Percentiles rank a stretch among this genome's conserved stretches.
These are phyloP conservation scores for Helicoverpa armigera DNA, from an alignment of 1,140 invertebrate genomes.

Conservation along the genomic window DNA sequence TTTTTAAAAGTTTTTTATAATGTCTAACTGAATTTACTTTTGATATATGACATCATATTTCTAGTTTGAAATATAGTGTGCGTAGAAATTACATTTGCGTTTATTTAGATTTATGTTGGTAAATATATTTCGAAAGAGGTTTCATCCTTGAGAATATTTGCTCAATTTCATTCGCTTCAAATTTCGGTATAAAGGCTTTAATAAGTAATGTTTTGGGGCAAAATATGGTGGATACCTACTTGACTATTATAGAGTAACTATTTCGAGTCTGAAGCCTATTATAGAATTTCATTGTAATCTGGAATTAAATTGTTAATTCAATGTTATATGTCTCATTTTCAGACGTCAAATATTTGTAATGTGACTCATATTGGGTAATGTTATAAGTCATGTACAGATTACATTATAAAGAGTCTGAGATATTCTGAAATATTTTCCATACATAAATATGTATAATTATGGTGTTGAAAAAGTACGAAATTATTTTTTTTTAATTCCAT, in stretches of 20 bases:
- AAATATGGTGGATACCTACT: slow-evolving; percentile 21
- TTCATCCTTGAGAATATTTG: slow-evolving; percentile 27
- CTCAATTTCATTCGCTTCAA: slow-evolving; percentile 16
- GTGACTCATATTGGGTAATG: not conserved
- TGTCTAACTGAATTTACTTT: not conserved
- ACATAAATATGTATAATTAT: no score
- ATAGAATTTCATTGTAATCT: slow-evolving; percentile 24
- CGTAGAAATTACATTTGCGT: not conserved
- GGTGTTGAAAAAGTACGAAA: no score
- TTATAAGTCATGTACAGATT: not conserved
- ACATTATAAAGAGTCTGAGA: no score
- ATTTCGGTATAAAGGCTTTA: not conserved
- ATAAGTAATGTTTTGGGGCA: not conserved
- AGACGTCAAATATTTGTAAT: slow-evolving; percentile 17
- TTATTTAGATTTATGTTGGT: slow-evolving; percentile 30
- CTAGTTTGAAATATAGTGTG: not conserved
- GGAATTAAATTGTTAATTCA: not conserved
- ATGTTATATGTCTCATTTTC: not conserved
- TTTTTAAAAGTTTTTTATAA: not conserved
- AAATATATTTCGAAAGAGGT: slow-evolving; percentile 1
- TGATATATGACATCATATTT: slow-evolving; percentile 2
- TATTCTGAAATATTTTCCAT: no score
- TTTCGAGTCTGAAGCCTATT: not conserved
- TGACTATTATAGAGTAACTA: not conserved
- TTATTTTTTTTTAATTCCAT: not conserved